Conservation (phyloP, 2,888 invertebrate species). For the Amblyteles armatorius region DNA sequence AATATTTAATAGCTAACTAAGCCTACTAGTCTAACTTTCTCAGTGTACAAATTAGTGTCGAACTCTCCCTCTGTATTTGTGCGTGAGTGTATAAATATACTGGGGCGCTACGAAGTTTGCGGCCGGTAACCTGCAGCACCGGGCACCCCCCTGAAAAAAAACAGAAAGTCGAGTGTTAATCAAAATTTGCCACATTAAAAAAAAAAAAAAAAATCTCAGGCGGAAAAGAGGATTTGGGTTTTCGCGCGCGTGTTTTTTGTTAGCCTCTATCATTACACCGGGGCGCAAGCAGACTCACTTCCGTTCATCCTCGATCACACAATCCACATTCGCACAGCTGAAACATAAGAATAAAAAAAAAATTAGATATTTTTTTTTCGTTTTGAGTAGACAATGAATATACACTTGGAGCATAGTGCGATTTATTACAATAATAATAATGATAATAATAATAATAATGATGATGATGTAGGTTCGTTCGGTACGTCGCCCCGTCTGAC, state of each 20-base stretch:
- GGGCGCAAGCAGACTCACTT: slow-evolving; percentile 4
- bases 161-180: slow-evolving; percentile 16
- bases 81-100: slow-evolving; percentile 10
- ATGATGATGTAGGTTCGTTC: slow-evolving; percentile 73
- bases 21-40: slow-evolving; percentile 74
- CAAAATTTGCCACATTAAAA: background rate
- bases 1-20: slow-evolving; percentile 77
- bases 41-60: slow-evolving; percentile 35
- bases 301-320: slow-evolving; percentile 38
- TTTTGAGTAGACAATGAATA: slow-evolving; percentile 62
- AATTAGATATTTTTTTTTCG: background rate
- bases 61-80: slow-evolving; percentile 14
- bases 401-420: slow-evolving; percentile 81
- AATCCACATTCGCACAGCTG: slow-evolving; percentile 18
- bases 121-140: slow-evolving; percentile 75
- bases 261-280: slow-evolving; percentile 3
- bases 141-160: slow-evolving; percentile 77
- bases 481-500: slow-evolving; percentile 67
- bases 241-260: background rate
- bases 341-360: slow-evolving; percentile 35
- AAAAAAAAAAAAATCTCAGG: background rate
- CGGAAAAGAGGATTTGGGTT: slow-evolving; percentile 17
- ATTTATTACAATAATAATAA: slow-evolving; percentile 80
- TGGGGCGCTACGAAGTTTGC: slow-evolving; percentile 71
- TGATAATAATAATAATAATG: slow-evolving; percentile 68